Conservation (phyloP, 1,140 invertebrate genomes). For the Zaprionus inermis region DNA sequence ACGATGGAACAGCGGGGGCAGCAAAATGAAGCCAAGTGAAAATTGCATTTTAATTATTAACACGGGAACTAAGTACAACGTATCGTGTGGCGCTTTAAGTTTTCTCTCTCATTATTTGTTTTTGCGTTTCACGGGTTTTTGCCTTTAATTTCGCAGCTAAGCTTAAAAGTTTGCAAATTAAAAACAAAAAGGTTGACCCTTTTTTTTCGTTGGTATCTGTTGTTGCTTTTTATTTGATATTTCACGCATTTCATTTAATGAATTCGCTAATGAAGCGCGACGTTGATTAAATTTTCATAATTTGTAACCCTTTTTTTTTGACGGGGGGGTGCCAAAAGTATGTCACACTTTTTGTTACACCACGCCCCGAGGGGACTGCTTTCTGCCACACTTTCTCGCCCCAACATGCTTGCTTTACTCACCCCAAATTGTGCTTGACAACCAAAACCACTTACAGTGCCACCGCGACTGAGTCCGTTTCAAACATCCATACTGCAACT, state of each 20-base stretch:
- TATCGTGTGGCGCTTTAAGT: slow-evolving; percentile 68
- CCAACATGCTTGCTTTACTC: slow-evolving; percentile 29
- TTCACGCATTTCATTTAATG: slow-evolving; percentile 61
- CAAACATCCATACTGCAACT: slow-evolving; percentile 89
- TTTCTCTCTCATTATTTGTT: slow-evolving; percentile 44
- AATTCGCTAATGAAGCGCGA: slow-evolving; percentile 74
- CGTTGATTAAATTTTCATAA: slow-evolving; percentile 80
- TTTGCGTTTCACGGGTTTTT: slow-evolving; percentile 44
- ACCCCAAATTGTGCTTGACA: slow-evolving; percentile 49
- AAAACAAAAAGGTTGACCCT: slow-evolving; percentile 46
- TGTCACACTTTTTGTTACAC: not conserved
- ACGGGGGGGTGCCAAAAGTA: too few species aligned
- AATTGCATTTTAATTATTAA: slow-evolving; percentile 82
- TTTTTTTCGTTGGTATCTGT: slow-evolving; percentile 63
- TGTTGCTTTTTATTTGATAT: slow-evolving; percentile 29
- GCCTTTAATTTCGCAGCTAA: slow-evolving; percentile 75
- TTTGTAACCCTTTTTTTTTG: slow-evolving; percentile 54
- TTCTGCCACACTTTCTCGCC: too few species aligned
- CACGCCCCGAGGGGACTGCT: too few species aligned
- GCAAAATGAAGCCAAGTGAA: slow-evolving; percentile 66
- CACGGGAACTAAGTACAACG: slow-evolving; percentile 69
- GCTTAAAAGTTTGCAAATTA: slow-evolving; percentile 79
- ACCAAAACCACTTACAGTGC: slow-evolving; percentile 87
- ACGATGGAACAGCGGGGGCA: not conserved
- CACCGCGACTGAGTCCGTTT: slow-evolving; percentile 92